A percentile compares a stretch with the other conserved stretches of the same genome.
Evolutionary conservation across 2,888 invertebrate species (phyloP).

Genomic region (Hymenopus coronatus): DNA sequence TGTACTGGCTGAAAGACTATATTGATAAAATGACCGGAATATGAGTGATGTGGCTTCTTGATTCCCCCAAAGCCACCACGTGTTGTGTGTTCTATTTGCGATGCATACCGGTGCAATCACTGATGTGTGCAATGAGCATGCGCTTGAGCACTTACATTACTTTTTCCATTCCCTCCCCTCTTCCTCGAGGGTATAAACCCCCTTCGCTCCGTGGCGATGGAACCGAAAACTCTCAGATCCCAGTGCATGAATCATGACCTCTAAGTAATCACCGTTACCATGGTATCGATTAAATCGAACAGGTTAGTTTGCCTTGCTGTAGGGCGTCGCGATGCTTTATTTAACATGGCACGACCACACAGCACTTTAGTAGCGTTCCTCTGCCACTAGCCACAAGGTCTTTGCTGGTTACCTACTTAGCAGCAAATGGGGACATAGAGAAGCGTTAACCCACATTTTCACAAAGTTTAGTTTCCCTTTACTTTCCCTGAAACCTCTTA

Average conservation of each 20-base stretch:
- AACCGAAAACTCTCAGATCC: neutral
- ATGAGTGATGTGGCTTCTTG: neutral
- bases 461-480: too few species aligned
- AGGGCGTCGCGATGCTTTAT: neutral
- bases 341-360: neutral
- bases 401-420: too few species aligned
- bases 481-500: too few species aligned
- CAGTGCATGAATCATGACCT: neutral
- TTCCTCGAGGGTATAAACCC: neutral
- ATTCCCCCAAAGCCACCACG: neutral
- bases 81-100: conserved; percentile 24
- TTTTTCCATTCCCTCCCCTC: neutral
- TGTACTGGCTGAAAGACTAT: too few species aligned
- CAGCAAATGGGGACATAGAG: too few species aligned
- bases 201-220: neutral
- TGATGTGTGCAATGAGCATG: neutral
- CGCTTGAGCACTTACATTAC: neutral
- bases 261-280: neutral
- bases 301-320: neutral
- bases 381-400: neutral
- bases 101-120: conserved; percentile 21
- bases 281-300: neutral
- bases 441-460: too few species aligned
- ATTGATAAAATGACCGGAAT: too few species aligned
- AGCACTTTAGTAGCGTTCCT: neutral